Evolutionary conservation across 2,888 invertebrate species (phyloP), one percentile per base, ranked within the genome.

Genomic region (Harmothoe impar): DNA sequence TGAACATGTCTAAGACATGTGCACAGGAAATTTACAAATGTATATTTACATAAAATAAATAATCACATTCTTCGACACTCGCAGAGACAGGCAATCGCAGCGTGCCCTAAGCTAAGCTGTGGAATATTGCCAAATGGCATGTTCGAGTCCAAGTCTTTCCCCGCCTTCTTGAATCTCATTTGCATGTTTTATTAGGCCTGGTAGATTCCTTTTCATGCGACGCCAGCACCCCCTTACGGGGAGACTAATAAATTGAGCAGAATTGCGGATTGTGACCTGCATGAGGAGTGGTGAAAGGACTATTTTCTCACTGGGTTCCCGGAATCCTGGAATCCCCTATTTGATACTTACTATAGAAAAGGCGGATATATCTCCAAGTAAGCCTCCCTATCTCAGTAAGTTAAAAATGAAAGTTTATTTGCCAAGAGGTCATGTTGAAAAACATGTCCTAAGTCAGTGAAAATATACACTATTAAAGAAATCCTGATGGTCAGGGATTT

Each of bases 101-200:
- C 43, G 3, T 43, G 43, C 5, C 5, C 10, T 43, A 43, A 43
- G 10, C 43, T 5, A 62, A 62, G 20, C 62, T 7, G 62, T 20
- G n/a, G 62, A 62, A 62, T 20, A 62, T 62, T n/a, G 62, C 23
- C 62, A n/a, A 62, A 62, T 62, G 62, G 62, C 62, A n/a, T 62
- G 62, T 62, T n/a, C 62, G n/a, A n/a, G 62, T 62, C 62, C 20
- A 20, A n/a, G 62, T n/a, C 62, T 20, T 20, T n/a, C 3, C 62
- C 62, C 62, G 15, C 23, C 62, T n/a, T 20, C 62, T 43, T n/a
- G 62, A 62, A 62, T n/a, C 62, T 62, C 20, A 62, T 62, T 62
- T 62, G 62, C 62, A 62, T 62, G n/a, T 62, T 62, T 62, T n/a
- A 62, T 62, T 62, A 62, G 62, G 20, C 62, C 62, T 62, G n/a